A percentile compares a stretch with the other conserved stretches of the same genome.
Conservation (phyloP, 2,113 vertebrate genomes). For the Gadus chalcogrammus region DNA sequence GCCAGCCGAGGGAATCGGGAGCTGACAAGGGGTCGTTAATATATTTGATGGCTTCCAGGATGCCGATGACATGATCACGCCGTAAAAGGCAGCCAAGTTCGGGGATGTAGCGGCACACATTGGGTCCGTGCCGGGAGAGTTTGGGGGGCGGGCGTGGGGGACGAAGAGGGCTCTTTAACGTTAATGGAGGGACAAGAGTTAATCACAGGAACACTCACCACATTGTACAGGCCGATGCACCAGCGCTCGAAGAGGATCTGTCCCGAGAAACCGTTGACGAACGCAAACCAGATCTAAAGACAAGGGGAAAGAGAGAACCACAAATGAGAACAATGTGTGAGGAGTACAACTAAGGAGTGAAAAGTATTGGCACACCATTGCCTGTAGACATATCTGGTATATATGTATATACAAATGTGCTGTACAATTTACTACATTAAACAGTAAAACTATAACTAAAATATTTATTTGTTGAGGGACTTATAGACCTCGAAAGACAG, state of each 20-base stretch:
- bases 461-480: too few relatives aligned
- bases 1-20: slow-evolving; percentile 59
- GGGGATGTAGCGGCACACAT: slow-evolving; percentile 45
- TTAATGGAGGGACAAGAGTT: slow-evolving; percentile 29
- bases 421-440: neutral
- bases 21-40: slow-evolving; percentile 73
- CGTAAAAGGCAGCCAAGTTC: slow-evolving; percentile 48
- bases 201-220: slow-evolving; percentile 80
- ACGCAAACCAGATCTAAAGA: slow-evolving; percentile 96
- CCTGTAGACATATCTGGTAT: neutral
- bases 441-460: neutral
- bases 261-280: slow-evolving; percentile 97
- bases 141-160: slow-evolving; percentile 19
- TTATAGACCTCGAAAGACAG: too few relatives aligned
- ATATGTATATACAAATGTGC: neutral
- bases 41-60: slow-evolving; percentile 63
- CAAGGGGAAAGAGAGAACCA: slow-evolving; percentile 48
- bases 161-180: slow-evolving; percentile 35
- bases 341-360: slow-evolving; percentile 2
- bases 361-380: neutral
- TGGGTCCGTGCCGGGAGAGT: slow-evolving; percentile 40
- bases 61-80: slow-evolving; percentile 57
- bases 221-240: slow-evolving; percentile 98
- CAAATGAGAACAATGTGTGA: slow-evolving; percentile 2
- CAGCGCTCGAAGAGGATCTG: slow-evolving; percentile 98